Conservation (phyloP, 2,113 vertebrate species). For the Hiodon alosoides region DNA sequence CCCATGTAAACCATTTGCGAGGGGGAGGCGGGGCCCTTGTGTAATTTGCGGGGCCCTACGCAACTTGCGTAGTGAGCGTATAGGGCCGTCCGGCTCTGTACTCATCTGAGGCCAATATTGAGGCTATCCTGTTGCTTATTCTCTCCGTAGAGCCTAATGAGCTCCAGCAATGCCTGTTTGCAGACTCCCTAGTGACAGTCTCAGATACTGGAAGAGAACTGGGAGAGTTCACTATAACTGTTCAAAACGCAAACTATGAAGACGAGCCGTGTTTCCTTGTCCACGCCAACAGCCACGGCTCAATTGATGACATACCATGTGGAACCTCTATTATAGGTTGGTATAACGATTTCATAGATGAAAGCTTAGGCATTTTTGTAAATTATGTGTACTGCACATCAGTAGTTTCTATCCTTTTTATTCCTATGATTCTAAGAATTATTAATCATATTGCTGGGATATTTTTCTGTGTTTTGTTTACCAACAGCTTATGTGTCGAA, state of each 20-base stretch:
- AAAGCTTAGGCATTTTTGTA: neutral
- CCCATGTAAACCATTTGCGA: too few species aligned
- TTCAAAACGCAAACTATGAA: constrained; percentile 51
- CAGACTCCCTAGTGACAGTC: constrained; percentile 66
- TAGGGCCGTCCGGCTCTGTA: too few species aligned
- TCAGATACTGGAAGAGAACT: constrained; percentile 52
- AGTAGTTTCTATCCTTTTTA: neutral
- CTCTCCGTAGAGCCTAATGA: constrained; percentile 52
- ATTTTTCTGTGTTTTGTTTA: constrained; percentile 11
- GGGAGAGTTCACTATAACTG: constrained; percentile 63
- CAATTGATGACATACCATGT: constrained; percentile 53
- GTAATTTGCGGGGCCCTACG: too few species aligned
- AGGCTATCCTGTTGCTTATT: neutral
- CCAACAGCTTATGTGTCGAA: constrained; percentile 62
- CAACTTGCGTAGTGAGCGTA: too few species aligned
- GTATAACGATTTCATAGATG: neutral
- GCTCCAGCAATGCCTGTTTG: constrained; percentile 63
- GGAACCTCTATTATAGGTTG: constrained; percentile 73
- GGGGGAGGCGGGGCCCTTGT: too few species aligned
- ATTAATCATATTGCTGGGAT: too few species aligned
- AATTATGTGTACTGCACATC: neutral
- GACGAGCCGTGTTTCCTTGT: constrained; percentile 60
- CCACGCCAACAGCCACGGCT: constrained; percentile 59
- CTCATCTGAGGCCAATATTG: too few species aligned
- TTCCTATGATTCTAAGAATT: neutral